These are phyloP conservation scores for Trachelus troglodyta DNA, from an alignment of 2,888 invertebrate genomes.

Conservation along the genomic window DNA sequence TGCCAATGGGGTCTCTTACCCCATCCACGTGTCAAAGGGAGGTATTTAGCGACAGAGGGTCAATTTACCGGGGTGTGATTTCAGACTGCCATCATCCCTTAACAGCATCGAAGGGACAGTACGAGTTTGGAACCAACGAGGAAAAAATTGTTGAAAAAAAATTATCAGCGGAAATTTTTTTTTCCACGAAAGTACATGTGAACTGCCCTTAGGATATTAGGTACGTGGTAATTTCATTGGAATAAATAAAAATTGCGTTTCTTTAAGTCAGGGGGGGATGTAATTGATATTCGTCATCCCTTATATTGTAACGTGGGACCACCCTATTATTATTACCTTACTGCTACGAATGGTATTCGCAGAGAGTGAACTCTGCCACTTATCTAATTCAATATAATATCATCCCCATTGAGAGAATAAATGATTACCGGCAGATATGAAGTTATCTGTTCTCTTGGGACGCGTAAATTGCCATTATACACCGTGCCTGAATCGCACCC, in stretches of 20 bases:
- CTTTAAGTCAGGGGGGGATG: no score
- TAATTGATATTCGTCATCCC: no score
- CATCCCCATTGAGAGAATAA: conserved; percentile 62
- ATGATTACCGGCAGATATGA: conserved; percentile 64
- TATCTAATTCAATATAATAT: conserved; percentile 66
- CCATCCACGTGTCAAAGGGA: conserved; percentile 49
- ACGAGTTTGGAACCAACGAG: no score
- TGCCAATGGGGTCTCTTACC: neutral
- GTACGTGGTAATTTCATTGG: no score
- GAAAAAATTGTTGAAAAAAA: no score
- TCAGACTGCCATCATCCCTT: conserved; percentile 32
- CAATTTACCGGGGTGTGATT: conserved; percentile 61
- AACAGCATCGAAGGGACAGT: neutral
- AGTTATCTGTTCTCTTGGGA: conserved; percentile 64
- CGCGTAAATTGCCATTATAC: conserved; percentile 65
- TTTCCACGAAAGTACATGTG: no score
- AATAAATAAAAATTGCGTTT: no score
- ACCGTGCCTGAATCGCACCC: conserved; percentile 14
- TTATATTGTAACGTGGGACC: no score
- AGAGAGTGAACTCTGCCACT: conserved; percentile 34
- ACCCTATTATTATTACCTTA: no score
- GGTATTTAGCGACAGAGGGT: conserved; percentile 58
- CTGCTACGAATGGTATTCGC: neutral
- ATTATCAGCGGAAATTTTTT: no score
- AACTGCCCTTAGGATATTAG: no score